phyloP scores from a whole-genome alignment of 2,113 vertebrate species.

The Chaenogobius annularis region DNA sequence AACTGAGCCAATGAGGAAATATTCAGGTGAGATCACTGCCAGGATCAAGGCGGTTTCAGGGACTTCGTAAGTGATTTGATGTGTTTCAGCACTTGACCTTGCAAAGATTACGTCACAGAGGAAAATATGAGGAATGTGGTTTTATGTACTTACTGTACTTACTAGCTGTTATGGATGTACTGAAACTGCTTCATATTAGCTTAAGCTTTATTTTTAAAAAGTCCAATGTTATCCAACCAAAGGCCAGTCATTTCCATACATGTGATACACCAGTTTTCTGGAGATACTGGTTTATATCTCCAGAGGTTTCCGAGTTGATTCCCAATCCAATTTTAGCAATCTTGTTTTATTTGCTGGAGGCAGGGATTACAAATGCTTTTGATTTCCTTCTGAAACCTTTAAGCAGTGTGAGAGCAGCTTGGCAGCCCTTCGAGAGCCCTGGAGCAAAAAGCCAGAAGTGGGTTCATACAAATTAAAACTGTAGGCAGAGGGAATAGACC shows the following conservation, averaged over 20 bases:
- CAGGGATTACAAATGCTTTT: slow-evolving; percentile 49
- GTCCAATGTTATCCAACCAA: not conserved
- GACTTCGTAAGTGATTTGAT: slow-evolving; percentile 25
- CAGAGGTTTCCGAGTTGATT: not conserved
- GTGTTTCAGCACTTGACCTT: slow-evolving; percentile 26
- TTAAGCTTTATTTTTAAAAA: not conserved
- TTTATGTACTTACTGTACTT: not conserved
- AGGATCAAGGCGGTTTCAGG: slow-evolving; percentile 31
- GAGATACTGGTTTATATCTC: not conserved
- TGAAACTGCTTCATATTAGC: not conserved
- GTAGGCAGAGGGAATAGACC: not conserved
- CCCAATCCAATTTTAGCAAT: slow-evolving; percentile 4
- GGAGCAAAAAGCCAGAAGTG: slow-evolving; percentile 53
- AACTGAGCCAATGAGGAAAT: slow-evolving; percentile 52
- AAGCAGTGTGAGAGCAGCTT: slow-evolving; percentile 36
- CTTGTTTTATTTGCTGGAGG: slow-evolving; percentile 8
- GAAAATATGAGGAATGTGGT: not conserved
- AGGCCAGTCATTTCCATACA: not conserved
- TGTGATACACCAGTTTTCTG: not conserved
- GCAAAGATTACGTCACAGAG: not conserved
- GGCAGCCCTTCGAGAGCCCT: slow-evolving; percentile 59
- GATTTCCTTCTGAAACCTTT: slow-evolving; percentile 58
- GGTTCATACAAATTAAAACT: slow-evolving; percentile 64
- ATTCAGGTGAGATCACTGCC: slow-evolving; percentile 67
- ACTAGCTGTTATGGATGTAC: not conserved